Evolutionary conservation across 2,797 vertebrate species (phyloP).

Genomic region (Carapus acus): DNA sequence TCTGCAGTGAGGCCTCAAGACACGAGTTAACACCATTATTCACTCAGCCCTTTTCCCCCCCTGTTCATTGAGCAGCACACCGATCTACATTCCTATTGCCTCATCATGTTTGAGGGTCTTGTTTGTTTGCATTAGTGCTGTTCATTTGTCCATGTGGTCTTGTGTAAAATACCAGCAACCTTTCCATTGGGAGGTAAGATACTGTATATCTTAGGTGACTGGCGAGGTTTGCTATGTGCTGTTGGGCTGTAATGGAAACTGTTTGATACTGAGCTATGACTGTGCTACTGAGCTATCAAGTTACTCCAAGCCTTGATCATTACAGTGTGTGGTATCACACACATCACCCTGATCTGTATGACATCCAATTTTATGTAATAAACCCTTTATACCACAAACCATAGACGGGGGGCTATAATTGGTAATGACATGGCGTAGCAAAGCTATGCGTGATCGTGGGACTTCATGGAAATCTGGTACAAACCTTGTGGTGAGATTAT

Average conservation of each 20-base stretch:
- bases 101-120: constrained; percentile 46
- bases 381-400: constrained; percentile 61
- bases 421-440: constrained; percentile 61
- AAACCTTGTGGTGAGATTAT: constrained; percentile 38
- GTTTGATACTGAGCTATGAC: too few relatives aligned
- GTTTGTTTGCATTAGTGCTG: too few relatives aligned
- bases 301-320: constrained; percentile 67
- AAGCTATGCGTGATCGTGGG: constrained; percentile 46
- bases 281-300: constrained; percentile 68
- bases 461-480: constrained; percentile 53
- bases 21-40: constrained; percentile 59
- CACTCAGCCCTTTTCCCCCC: constrained; percentile 53
- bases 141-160: constrained; percentile 40
- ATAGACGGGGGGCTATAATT: constrained; percentile 60
- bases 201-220: constrained; percentile 40
- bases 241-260: constrained; percentile 66
- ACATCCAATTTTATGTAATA: constrained; percentile 71
- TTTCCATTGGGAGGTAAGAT: constrained; percentile 54
- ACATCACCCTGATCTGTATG: constrained; percentile 67
- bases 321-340: constrained; percentile 64
- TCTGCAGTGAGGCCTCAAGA: too few relatives aligned
- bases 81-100: constrained; percentile 26
- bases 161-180: constrained; percentile 44
- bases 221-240: constrained; percentile 55
- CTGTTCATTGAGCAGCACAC: constrained; percentile 53